These are phyloP conservation scores for Eubucco bourcierii DNA, from an alignment of 2,113 vertebrate genomes.

Conservation along the genomic window DNA sequence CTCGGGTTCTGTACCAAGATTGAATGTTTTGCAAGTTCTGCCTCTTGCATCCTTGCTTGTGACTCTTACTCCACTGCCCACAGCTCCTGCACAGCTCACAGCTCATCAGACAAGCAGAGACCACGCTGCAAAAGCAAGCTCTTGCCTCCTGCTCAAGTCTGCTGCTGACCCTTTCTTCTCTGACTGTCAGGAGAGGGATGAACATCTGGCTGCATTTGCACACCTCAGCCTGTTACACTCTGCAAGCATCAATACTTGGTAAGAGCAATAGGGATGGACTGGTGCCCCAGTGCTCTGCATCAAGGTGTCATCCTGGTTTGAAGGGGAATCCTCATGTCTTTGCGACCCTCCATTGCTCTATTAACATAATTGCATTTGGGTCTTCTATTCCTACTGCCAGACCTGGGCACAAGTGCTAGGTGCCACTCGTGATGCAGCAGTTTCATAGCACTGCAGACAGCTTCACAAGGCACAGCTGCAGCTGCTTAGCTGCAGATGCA, in stretches of 20 bases:
- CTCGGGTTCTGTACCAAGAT: neutral
- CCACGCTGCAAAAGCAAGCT: neutral
- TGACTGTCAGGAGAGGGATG: neutral
- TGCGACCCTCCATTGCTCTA: neutral
- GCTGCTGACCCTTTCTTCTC: neutral
- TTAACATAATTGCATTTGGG: neutral
- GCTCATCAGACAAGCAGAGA: neutral
- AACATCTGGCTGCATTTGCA: neutral
- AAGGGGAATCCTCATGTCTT: neutral
- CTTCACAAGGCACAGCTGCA: slow-evolving; percentile 28
- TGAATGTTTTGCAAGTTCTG: neutral
- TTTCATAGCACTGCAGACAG: neutral
- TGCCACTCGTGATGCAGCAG: neutral
- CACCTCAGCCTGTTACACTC: neutral
- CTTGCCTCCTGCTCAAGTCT: neutral
- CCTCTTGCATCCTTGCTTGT: neutral
- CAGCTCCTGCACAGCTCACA: neutral
- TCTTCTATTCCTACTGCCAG: neutral
- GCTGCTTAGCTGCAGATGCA: slow-evolving; percentile 46
- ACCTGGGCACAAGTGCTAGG: neutral
- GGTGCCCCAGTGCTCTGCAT: neutral
- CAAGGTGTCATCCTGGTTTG: neutral
- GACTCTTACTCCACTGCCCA: neutral
- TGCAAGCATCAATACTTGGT: neutral
- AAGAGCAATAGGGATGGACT: neutral